These are phyloP conservation scores for Myotis myotis DNA, from an alignment of 2,797 vertebrate genomes.

Conservation along the genomic window DNA sequence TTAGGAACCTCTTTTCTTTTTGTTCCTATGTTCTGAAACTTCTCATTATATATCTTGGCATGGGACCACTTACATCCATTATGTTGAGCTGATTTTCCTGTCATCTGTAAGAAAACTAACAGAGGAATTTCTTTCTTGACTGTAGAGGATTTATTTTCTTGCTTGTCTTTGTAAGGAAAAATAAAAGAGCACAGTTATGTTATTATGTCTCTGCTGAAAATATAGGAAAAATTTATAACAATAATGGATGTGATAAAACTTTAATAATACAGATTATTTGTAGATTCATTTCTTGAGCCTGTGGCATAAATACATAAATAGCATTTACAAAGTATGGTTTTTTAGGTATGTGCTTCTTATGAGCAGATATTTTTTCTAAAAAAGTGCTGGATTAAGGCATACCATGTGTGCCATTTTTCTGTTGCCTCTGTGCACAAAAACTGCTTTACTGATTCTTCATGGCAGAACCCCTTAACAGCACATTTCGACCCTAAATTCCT, in stretches of 20 bases:
- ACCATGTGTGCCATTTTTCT: neutral
- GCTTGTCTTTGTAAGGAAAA: conserved; percentile 7
- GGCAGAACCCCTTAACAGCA: neutral
- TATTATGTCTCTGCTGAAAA: conserved; percentile 15
- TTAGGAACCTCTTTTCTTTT: neutral
- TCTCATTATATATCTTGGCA: neutral
- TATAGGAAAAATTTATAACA: conserved; percentile 21
- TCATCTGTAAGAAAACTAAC: neutral
- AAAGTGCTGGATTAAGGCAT: neutral
- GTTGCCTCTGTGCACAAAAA: neutral
- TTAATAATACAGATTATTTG: conserved; percentile 49
- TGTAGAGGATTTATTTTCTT: neutral
- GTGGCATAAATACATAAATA: conserved; percentile 32
- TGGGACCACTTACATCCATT: neutral
- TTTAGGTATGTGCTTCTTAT: conserved; percentile 15
- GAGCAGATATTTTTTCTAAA: conserved; percentile 46
- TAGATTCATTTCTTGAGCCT: conserved; percentile 31
- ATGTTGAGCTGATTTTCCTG: neutral
- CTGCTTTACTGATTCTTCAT: neutral
- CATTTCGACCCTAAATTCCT: neutral
- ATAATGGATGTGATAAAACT: conserved; percentile 44
- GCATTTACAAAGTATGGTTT: neutral
- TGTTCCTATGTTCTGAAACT: neutral
- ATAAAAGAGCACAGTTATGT: neutral
- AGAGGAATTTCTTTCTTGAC: neutral